Evolutionary conservation across 2,888 invertebrate species (phyloP).

Genomic region (Embidobia sp.): DNA sequence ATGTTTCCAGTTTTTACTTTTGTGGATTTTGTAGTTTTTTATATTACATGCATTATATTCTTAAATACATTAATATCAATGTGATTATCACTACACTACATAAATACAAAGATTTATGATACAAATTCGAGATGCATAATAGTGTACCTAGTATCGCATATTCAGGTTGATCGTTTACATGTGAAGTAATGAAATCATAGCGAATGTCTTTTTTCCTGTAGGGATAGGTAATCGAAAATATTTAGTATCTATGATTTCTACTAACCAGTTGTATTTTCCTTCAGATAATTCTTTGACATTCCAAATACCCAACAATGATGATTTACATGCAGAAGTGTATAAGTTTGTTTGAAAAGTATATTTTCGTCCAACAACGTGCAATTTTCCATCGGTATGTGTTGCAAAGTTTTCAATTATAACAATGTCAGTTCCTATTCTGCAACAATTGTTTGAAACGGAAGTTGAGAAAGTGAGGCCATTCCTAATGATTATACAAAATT

Average conservation of each 20-base stretch:
- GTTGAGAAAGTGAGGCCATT: conserved; percentile 5
- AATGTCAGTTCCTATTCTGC: neutral
- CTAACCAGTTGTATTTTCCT: neutral
- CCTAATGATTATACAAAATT: conserved; percentile 3
- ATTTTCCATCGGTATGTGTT: neutral
- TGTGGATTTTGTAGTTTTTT: no score
- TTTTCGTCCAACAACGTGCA: conserved; percentile 6
- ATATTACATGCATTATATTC: no score
- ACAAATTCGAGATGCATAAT: no score
- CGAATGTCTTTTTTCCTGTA: neutral
- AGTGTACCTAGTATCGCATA: no score
- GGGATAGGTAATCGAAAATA: conserved; percentile 6
- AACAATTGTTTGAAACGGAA: conserved; percentile 1
- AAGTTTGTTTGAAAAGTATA: neutral
- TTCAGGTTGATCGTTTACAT: no score
- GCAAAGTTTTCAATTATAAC: conserved; percentile 11
- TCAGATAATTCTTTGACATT: conserved; percentile 10
- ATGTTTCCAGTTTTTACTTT: no score
- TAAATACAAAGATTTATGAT: no score
- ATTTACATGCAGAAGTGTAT: neutral
- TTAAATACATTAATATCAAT: no score
- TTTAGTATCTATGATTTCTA: neutral
- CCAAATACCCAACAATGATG: neutral
- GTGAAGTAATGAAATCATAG: neutral
- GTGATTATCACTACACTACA: no score